These are phyloP conservation scores for Uria lomvia DNA, from an alignment of 2,113 vertebrate genomes.

Conservation along the genomic window DNA sequence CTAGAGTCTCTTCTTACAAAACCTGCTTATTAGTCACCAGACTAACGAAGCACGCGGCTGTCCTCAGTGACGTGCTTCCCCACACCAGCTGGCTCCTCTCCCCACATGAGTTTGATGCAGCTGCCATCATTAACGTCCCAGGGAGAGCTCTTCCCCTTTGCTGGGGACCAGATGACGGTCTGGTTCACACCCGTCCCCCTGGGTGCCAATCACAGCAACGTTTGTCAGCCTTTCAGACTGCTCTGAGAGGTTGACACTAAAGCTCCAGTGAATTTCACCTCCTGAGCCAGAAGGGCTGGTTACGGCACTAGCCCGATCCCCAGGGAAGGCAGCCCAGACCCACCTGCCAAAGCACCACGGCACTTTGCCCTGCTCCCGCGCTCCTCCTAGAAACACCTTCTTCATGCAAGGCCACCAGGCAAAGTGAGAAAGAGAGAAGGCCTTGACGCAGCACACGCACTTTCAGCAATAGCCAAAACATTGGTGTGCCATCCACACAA, in stretches of 20 bases:
- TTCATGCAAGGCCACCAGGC: background rate
- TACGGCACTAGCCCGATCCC: accelerated
- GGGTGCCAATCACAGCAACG: background rate
- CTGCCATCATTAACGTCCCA: background rate
- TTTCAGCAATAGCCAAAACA: background rate
- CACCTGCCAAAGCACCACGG: background rate
- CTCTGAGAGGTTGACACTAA: background rate
- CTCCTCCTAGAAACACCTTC: background rate
- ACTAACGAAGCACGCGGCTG: background rate
- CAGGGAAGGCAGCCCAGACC: background rate
- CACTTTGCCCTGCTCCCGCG: accelerated
- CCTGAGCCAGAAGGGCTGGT: background rate
- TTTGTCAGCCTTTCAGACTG: background rate
- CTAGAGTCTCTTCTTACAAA: background rate
- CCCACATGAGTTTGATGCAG: background rate
- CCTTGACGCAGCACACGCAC: background rate
- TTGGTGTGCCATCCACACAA: background rate
- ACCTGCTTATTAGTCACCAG: background rate
- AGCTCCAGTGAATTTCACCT: background rate
- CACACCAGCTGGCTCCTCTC: background rate
- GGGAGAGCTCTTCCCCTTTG: background rate
- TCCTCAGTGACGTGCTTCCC: background rate
- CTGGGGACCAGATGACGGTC: background rate
- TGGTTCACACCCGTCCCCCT: background rate
- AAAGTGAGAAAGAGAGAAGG: background rate